Conservation (phyloP, 2,113 vertebrate species). For the Brachypodius melanocephalos region DNA sequence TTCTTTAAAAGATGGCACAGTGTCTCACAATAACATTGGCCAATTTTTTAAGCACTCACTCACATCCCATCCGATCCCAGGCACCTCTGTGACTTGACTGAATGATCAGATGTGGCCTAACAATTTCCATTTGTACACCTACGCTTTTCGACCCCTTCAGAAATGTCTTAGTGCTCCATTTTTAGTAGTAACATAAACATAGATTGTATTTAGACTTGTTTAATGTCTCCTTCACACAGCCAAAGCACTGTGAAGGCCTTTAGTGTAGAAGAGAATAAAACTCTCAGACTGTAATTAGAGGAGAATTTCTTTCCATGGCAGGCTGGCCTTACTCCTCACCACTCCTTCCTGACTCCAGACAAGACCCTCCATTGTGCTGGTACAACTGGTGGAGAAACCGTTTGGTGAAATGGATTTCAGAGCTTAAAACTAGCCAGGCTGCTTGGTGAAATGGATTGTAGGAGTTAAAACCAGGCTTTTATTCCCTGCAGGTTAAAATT, state of each 20-base stretch:
- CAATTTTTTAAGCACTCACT: fast-evolving
- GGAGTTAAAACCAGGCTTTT: background rate
- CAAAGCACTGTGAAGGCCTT: background rate
- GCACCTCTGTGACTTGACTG: background rate
- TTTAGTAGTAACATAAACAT: background rate
- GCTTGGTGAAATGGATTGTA: background rate
- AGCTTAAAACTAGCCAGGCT: background rate
- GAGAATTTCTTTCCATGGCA: background rate
- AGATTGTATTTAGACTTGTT: background rate
- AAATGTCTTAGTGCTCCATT: background rate
- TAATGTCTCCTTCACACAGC: background rate
- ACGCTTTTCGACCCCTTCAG: background rate
- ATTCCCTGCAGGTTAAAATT: background rate
- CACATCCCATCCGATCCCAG: background rate
- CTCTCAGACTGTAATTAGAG: background rate
- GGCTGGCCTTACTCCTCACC: background rate
- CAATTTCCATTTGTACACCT: background rate
- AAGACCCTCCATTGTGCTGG: background rate
- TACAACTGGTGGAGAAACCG: background rate
- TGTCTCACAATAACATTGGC: background rate
- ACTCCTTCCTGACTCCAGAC: background rate
- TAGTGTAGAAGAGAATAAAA: background rate
- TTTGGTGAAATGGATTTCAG: background rate
- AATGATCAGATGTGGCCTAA: background rate
- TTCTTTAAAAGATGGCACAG: background rate